Conservation (phyloP, 2,113 vertebrate genomes). For the Dendrocopos noguchii region DNA sequence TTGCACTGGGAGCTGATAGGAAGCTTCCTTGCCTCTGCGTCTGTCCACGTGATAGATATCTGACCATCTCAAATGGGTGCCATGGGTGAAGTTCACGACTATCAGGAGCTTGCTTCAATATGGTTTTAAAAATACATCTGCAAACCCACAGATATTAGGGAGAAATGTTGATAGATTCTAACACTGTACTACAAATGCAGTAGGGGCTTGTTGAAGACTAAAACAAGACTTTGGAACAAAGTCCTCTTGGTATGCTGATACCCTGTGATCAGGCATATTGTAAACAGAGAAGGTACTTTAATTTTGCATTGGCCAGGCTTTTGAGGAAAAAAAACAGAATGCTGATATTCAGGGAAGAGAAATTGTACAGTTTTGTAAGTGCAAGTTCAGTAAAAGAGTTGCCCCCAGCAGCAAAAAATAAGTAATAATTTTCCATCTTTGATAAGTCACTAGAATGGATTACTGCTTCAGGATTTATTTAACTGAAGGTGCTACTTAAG, state of each 20-base stretch:
- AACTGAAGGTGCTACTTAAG: conserved; percentile 27
- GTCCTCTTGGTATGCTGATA: background rate
- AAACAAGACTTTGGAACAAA: background rate
- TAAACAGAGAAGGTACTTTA: conserved; percentile 22
- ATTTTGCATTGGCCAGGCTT: background rate
- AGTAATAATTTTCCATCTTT: background rate
- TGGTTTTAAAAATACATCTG: background rate
- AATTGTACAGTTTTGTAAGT: background rate
- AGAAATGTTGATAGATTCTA: background rate
- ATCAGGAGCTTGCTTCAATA: background rate
- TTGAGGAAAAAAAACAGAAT: background rate
- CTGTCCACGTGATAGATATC: background rate
- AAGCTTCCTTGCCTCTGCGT: background rate
- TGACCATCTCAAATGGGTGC: background rate
- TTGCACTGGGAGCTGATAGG: background rate
- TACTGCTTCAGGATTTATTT: background rate
- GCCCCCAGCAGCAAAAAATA: conserved; percentile 46
- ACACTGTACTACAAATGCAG: background rate
- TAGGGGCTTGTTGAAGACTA: background rate
- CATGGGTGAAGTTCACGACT: background rate
- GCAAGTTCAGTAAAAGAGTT: background rate
- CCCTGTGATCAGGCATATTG: background rate
- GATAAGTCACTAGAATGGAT: background rate
- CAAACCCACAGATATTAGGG: background rate
- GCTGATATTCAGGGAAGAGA: background rate